phyloP scores from a whole-genome alignment of 2,888 invertebrate species.

The Sphaeridia pumilis region DNA sequence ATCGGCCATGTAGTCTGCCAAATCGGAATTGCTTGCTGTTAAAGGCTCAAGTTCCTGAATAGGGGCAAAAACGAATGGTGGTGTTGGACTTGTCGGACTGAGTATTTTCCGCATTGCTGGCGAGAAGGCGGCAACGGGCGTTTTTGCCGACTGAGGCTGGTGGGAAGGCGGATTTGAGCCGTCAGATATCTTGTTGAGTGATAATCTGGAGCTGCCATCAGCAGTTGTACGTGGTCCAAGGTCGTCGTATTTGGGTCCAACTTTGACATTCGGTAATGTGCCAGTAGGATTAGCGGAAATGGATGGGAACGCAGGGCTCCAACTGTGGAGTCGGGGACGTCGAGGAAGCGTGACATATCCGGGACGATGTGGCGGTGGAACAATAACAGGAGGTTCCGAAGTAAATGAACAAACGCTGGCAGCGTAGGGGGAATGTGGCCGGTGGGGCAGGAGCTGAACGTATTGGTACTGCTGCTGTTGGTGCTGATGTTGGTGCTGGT shows the following conservation, averaged over 20 bases:
- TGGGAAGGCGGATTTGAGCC: conserved; percentile 16
- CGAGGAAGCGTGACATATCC: conserved; percentile 80
- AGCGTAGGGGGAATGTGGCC: conserved; percentile 50
- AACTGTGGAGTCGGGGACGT: conserved; percentile 68
- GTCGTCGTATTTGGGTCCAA: conserved; percentile 77
- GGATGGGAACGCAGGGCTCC: conserved; percentile 41
- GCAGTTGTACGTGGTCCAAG: conserved; percentile 82
- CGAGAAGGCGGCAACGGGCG: conserved; percentile 14
- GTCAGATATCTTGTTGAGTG: conserved; percentile 56
- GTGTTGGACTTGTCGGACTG: conserved; percentile 16
- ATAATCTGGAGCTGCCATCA: conserved; percentile 75
- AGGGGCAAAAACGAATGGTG: conserved; percentile 25
- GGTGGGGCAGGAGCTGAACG: conserved; percentile 50
- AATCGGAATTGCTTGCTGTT: conserved; percentile 1
- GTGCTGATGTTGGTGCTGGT: conserved; percentile 43
- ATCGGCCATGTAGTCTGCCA: conserved; percentile 3
- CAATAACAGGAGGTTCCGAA: conserved; percentile 47
- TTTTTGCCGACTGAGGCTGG: conserved; percentile 8
- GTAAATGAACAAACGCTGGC: conserved; percentile 50
- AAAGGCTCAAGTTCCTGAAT: conserved; percentile 24
- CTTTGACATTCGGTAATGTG: conserved; percentile 43
- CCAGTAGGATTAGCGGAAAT: conserved; percentile 25
- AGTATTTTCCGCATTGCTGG: conserved; percentile 13
- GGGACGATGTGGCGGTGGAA: conserved; percentile 55
- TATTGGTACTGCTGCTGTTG: conserved; percentile 40